A percentile compares a stretch with the other conserved stretches of the same genome.
These are phyloP conservation scores for Cottus gobio DNA, from an alignment of 2,113 vertebrate genomes.

Conservation along the genomic window DNA sequence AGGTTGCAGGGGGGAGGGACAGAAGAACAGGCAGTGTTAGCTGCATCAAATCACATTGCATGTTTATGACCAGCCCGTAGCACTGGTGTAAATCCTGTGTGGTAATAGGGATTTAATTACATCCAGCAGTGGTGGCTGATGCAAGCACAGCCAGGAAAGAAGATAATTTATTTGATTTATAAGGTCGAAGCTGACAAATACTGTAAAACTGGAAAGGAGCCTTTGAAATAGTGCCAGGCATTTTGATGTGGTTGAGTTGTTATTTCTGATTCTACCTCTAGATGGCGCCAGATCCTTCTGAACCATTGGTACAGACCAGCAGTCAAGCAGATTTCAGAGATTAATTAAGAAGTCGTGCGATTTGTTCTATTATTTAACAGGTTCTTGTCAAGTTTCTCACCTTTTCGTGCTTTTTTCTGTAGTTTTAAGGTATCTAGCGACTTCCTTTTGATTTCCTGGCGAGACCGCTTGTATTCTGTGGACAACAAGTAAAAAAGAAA, in stretches of 20 bases:
- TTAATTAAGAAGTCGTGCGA: background rate
- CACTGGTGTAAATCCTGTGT: conserved; percentile 8
- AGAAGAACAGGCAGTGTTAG: conserved; percentile 76
- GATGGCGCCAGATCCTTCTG: conserved; percentile 60
- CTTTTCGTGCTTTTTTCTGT: conserved; percentile 98
- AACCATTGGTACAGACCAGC: background rate
- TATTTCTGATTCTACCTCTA: conserved; percentile 39
- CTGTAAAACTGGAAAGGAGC: conserved; percentile 39
- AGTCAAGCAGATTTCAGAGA: background rate
- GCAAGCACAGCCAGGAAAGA: conserved; percentile 31
- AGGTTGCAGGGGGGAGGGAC: conserved; percentile 44
- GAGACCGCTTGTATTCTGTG: conserved; percentile 95
- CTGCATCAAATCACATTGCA: conserved; percentile 50
- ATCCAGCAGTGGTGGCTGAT: conserved; percentile 26
- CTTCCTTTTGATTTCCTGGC: conserved; percentile 98
- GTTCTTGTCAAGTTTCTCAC: conserved; percentile 71
- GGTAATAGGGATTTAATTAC: conserved; percentile 49
- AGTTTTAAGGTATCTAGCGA: conserved; percentile 97
- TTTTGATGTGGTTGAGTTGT: conserved; percentile 27
- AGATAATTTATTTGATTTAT: conserved; percentile 38
- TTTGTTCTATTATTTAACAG: background rate
- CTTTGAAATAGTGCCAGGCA: conserved; percentile 24
- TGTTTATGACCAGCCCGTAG: conserved; percentile 29
- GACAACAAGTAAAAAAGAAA: conserved; percentile 11
- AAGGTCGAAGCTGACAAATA: conserved; percentile 25